phyloP scores from a whole-genome alignment of 2,113 vertebrate genomes.

The Nipponia nippon region DNA sequence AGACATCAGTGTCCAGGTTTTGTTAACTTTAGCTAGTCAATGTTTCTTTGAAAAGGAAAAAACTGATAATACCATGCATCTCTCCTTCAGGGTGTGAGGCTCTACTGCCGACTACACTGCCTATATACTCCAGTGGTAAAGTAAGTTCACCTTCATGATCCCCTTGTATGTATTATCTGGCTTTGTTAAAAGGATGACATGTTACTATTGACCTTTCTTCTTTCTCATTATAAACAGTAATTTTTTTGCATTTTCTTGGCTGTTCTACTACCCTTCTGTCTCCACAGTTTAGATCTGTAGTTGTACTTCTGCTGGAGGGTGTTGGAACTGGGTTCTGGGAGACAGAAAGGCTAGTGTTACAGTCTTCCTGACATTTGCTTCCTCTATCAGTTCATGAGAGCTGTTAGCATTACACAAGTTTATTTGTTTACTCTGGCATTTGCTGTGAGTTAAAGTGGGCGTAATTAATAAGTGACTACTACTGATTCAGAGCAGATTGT shows the following conservation, averaged over 20 bases:
- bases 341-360: background rate
- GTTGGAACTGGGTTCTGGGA: background rate
- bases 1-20: background rate
- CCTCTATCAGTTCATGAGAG: background rate
- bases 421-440: background rate
- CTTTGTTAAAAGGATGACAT: background rate
- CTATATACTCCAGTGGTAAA: slow-evolving; percentile 92
- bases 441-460: background rate
- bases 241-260: background rate
- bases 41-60: background rate
- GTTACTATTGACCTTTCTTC: background rate
- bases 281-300: background rate
- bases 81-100: slow-evolving; percentile 87
- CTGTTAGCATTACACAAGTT: background rate
- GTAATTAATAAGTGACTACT: background rate
- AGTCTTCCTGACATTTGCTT: background rate
- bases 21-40: background rate
- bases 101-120: slow-evolving; percentile 96
- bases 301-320: background rate
- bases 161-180: background rate
- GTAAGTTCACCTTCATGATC: slow-evolving; percentile 76
- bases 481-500: background rate
- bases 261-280: background rate
- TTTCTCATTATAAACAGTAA: background rate
- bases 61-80: background rate